Evolutionary conservation across 35 echinoderm and acorn worm genomes (phyloP), one percentile per base, ranked within the genome.

Genomic region (Amphiura filiformis): DNA sequence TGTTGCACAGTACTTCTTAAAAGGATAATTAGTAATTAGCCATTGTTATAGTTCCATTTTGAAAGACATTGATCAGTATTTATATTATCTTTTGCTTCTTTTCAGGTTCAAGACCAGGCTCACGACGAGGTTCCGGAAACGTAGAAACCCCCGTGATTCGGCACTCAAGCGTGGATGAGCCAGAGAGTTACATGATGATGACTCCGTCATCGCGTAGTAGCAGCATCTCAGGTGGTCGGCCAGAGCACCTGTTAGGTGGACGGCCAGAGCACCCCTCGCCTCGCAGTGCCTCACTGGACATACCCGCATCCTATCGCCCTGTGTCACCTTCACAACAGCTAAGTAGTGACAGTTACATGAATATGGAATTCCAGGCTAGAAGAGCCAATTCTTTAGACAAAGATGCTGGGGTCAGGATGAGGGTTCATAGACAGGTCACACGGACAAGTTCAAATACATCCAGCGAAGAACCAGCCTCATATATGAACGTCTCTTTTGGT

Each of bases 361-460:
- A 91, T 39, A 91, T 95, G 57, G 93, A 92, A 57, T 95, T 95
- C 78, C 77, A 91, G 32, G 34, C 65, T 2, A 78, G 77, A 57
- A 14, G 82, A 38, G 52, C 65, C 35, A 85, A 64, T 30, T 34
- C 83, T 0, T 36, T 65, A 65, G 56, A 56, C 3, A 47, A 56
- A n/a, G 56, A 35, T 26, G 35, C 56, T 70, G 5, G 31, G 0
- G 22, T 30, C 15, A 26, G 18, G 41, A 32, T 22, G n/a, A 85
- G 44, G 23, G 0, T 64, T 17, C 36, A 81, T 20, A 85, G 56
- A 34, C 14, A 70, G 26, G 61, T 61, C 0, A 37, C 35, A 17
- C 20, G 56, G 83, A 61, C 56, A 28, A 47, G 56, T 34, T 49
- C 56, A 13, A 34, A 35, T 35, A 35, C 65, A 18, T 35, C n/a